These are phyloP conservation scores for Epinephelus moara DNA, from an alignment of 2,113 vertebrate species.

Conservation along the genomic window DNA sequence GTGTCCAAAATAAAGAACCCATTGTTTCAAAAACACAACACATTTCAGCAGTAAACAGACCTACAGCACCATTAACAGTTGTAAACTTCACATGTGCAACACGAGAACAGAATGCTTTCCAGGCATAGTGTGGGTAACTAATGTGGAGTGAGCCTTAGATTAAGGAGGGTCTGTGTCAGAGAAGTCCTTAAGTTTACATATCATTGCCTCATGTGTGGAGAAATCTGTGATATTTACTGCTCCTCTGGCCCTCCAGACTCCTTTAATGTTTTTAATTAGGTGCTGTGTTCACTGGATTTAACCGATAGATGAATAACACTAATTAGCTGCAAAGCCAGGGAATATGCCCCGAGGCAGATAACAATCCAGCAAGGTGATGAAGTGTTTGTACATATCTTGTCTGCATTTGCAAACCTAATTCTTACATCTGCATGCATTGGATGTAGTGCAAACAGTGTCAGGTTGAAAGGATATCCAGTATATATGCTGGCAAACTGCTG, in stretches of 20 bases:
- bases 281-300: conserved; percentile 68
- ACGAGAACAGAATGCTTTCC: too few relatives aligned
- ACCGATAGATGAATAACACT: conserved; percentile 73
- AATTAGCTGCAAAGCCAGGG: conserved; percentile 73
- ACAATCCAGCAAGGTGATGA: conserved; percentile 70
- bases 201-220: neutral
- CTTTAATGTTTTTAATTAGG: conserved; percentile 76
- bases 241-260: conserved; percentile 42
- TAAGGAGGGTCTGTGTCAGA: neutral
- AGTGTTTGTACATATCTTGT: conserved; percentile 64
- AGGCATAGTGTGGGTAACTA: too few relatives aligned
- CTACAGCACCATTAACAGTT: too few relatives aligned
- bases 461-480: conserved; percentile 21
- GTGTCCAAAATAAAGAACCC: too few relatives aligned
- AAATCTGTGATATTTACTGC: conserved; percentile 25
- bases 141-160: too few relatives aligned
- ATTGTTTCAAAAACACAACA: too few relatives aligned
- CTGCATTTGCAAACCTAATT: conserved; percentile 55
- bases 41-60: too few relatives aligned
- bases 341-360: conserved; percentile 65
- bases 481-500: conserved; percentile 24
- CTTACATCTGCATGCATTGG: conserved; percentile 55
- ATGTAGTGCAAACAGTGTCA: conserved; percentile 36
- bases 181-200: conserved; percentile 4
- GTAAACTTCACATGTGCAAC: too few relatives aligned